These are phyloP conservation scores for Gopherus evgoodei DNA, from an alignment of 2,113 vertebrate genomes.

Conservation along the genomic window DNA sequence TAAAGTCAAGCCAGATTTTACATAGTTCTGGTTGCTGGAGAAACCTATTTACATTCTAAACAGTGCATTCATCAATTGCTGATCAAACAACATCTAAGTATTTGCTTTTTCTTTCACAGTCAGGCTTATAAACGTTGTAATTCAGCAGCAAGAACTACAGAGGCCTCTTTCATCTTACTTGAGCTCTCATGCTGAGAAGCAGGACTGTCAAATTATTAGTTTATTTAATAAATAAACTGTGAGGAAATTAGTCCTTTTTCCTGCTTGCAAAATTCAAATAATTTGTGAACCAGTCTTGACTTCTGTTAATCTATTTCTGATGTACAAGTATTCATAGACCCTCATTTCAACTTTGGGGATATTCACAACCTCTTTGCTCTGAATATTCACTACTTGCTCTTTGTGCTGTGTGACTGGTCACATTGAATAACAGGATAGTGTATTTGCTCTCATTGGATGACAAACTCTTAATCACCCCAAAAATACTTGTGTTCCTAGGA, in stretches of 20 bases:
- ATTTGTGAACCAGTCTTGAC: not conserved
- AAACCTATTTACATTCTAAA: slow-evolving; percentile 42
- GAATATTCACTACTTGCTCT: not conserved
- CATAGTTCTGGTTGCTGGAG: slow-evolving; percentile 11
- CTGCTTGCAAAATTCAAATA: not conserved
- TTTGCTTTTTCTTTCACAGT: not conserved
- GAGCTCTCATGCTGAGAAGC: slow-evolving; percentile 12
- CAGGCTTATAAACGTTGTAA: slow-evolving; percentile 1
- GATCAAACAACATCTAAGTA: slow-evolving; percentile 35
- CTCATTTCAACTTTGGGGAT: slow-evolving; percentile 11
- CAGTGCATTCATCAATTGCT: slow-evolving; percentile 34
- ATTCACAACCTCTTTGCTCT: slow-evolving; percentile 14
- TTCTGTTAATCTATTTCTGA: not conserved
- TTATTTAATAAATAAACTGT: slow-evolving; percentile 8
- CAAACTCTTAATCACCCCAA: not conserved
- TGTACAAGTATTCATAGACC: not conserved
- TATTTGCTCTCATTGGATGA: not conserved
- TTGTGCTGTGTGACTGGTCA: not conserved
- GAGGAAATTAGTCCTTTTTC: not conserved
- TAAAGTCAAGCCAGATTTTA: slow-evolving; percentile 22
- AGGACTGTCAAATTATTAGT: not conserved
- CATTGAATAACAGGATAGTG: not conserved
- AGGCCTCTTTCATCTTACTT: slow-evolving; percentile 29
- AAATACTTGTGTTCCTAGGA: not conserved
- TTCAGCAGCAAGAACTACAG: slow-evolving; percentile 18